phyloP scores from a whole-genome alignment of 2,797 vertebrate species.

The Hemitrygon akajei region DNA sequence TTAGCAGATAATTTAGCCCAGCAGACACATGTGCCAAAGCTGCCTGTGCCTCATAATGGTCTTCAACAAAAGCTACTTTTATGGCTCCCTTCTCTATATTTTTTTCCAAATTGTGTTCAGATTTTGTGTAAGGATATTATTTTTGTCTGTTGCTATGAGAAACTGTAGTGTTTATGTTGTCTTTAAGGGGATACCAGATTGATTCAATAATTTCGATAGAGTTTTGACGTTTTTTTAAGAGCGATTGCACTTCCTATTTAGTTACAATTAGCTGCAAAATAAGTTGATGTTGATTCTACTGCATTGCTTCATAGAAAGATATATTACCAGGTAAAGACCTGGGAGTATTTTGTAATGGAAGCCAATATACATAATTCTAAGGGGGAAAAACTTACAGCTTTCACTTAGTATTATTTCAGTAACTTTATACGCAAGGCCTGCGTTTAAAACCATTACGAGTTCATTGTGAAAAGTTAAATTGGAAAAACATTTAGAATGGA shows the following conservation, averaged over 20 bases:
- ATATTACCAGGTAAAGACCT: slow-evolving; percentile 14
- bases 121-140: not conserved
- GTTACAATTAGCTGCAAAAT: slow-evolving; percentile 33
- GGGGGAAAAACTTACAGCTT: slow-evolving; percentile 19
- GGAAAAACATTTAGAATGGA: slow-evolving; percentile 34
- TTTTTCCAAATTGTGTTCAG: slow-evolving; percentile 37
- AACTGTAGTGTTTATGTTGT: slow-evolving; percentile 25
- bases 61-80: slow-evolving; percentile 37
- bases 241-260: slow-evolving; percentile 44
- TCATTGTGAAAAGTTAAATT: slow-evolving; percentile 29
- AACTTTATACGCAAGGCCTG: not conserved
- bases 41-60: slow-evolving; percentile 31
- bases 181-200: slow-evolving; percentile 31
- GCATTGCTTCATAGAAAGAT: slow-evolving; percentile 12
- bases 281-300: slow-evolving; percentile 31
- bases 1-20: slow-evolving; percentile 64
- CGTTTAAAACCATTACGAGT: slow-evolving; percentile 27
- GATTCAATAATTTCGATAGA: slow-evolving; percentile 40
- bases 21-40: slow-evolving; percentile 48
- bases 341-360: slow-evolving; percentile 6
- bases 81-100: slow-evolving; percentile 35
- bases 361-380: slow-evolving; percentile 33
- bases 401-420: slow-evolving; percentile 30
- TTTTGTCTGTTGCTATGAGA: slow-evolving; percentile 39
- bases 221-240: slow-evolving; percentile 39